Percentiles rank a stretch among this genome's conserved stretches.
Conservation (phyloP, 1,140 invertebrate species). For the Tetramorium simillimum region DNA sequence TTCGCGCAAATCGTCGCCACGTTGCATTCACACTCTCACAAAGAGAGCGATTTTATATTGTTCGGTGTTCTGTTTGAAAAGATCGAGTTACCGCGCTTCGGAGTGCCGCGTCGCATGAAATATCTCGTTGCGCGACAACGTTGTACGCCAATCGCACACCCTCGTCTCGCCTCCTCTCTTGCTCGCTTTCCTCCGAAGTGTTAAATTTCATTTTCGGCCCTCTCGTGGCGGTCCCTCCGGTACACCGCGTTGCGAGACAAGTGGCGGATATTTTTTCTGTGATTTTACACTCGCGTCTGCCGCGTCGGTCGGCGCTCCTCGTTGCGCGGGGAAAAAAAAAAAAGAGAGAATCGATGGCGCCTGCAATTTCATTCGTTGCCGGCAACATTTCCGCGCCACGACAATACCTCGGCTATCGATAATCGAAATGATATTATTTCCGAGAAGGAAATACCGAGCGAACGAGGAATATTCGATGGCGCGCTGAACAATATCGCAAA, state of each 20-base stretch:
- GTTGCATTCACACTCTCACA: background rate
- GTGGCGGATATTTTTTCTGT: conserved; percentile 59
- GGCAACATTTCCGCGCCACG: conserved; percentile 35
- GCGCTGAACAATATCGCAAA: background rate
- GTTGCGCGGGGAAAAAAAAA: background rate
- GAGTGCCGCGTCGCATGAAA: conserved; percentile 47
- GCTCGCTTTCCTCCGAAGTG: conserved; percentile 32
- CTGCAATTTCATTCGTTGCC: conserved; percentile 43
- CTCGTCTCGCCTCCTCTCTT: conserved; percentile 12
- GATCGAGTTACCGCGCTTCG: conserved; percentile 54
- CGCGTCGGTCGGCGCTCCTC: conserved; percentile 10
- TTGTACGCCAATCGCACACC: conserved; percentile 34
- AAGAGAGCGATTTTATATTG: conserved; percentile 42
- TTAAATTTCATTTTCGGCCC: conserved; percentile 58
- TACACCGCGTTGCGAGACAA: conserved; percentile 46
- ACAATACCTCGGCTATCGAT: conserved; percentile 31
- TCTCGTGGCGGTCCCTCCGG: conserved; percentile 15
- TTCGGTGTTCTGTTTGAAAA: conserved; percentile 50
- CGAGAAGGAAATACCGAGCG: conserved; percentile 29
- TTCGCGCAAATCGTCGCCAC: conserved; percentile 30
- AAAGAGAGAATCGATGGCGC: conserved; percentile 19
- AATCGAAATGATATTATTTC: conserved; percentile 52
- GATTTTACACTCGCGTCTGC: conserved; percentile 42
- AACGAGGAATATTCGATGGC: conserved; percentile 4
- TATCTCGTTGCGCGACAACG: conserved; percentile 53